Evolutionary conservation across 2,888 invertebrate species (phyloP).

Genomic region (Coenonympha arcania): DNA sequence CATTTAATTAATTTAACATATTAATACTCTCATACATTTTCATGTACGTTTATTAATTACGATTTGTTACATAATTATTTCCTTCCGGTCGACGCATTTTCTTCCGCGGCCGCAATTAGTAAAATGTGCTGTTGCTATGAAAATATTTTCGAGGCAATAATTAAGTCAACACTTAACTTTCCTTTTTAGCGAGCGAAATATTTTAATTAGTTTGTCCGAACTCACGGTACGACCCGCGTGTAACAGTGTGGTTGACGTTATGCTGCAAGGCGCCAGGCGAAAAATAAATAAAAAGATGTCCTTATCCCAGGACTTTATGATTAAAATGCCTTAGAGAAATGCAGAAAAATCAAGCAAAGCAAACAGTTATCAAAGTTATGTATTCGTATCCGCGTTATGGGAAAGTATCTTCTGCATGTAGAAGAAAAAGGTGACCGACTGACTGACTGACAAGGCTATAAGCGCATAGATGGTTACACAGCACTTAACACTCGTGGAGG

Average conservation of each 20-base stretch:
- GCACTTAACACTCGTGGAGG: too few relatives aligned
- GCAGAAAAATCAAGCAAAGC: too few relatives aligned
- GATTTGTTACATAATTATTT: conserved; percentile 25
- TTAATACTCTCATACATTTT: not conserved
- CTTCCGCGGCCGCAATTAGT: conserved; percentile 19
- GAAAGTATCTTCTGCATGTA: too few relatives aligned
- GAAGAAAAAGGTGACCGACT: too few relatives aligned
- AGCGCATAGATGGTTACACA: too few relatives aligned
- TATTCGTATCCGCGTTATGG: too few relatives aligned
- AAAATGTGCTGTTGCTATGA: conserved; percentile 16
- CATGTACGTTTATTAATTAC: conserved; percentile 3
- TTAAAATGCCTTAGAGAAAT: too few relatives aligned
- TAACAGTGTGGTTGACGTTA: conserved; percentile 23
- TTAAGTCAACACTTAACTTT: conserved; percentile 34
- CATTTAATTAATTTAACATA: conserved; percentile 5
- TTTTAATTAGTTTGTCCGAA: conserved; percentile 67
- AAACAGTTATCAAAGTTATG: too few relatives aligned
- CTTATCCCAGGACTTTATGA: too few relatives aligned
- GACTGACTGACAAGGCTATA: too few relatives aligned
- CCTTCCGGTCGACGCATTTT: conserved; percentile 22
- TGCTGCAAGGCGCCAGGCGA: conserved; percentile 15
- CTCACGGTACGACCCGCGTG: conserved; percentile 26
- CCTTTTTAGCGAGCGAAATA: conserved; percentile 56
- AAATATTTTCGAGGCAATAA: conserved; percentile 30
- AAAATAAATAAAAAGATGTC: not conserved